Base-by-base conservation (phyloP, 1,140 invertebrate species). In the Diplogasteroides magnus region DNA sequence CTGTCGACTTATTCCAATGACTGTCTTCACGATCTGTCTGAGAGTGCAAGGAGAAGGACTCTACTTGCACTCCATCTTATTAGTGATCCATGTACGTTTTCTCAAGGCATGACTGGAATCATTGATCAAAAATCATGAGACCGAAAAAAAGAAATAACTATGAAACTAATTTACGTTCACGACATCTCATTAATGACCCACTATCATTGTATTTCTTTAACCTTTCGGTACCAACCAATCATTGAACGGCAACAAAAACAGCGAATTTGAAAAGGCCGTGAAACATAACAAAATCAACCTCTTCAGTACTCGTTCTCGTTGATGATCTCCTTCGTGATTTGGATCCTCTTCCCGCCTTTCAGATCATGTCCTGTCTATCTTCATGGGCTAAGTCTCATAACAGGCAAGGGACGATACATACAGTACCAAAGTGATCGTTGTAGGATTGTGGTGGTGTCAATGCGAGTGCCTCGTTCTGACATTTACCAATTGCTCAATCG, bases 331-430 rank as follows among this genome's bases (percentile, higher is more conserved):
- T 72, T 15, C 48, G 63, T 11, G 69, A 61, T 31, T 68, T 72
- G 25, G 70, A 74, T 27, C 27, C 68, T 25, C 60, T 72, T 13
- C 59, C 70, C n/a, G 13, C 58, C n/a, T 72, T 31, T 61, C 70
- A 72, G 15, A n/a, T 72, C 3, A 72, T 72, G 69, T 32, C 56
- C 69, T 71, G 68, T 29, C 70, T 72, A 19, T 72, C 60, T 19
- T 29, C 26, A 27, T 72, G 31, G 23, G 68, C 69, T 19, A 61
- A 71, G 28, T 29, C 37, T n/a, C 27, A 71, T 15, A 72, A 72
- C 59, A 31, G 70, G 37, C 19, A 11, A 19, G 19, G 6, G 19
- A 48, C n/a, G n/a, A n/a, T n/a, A n/a, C n/a, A n/a, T n/a, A n/a
- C n/a, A n/a, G n/a, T n/a, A n/a, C n/a, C n/a, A n/a, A n/a, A n/a